Evolutionary conservation across 1,140 invertebrate genomes (phyloP).

Genomic region (Lerema accius): DNA sequence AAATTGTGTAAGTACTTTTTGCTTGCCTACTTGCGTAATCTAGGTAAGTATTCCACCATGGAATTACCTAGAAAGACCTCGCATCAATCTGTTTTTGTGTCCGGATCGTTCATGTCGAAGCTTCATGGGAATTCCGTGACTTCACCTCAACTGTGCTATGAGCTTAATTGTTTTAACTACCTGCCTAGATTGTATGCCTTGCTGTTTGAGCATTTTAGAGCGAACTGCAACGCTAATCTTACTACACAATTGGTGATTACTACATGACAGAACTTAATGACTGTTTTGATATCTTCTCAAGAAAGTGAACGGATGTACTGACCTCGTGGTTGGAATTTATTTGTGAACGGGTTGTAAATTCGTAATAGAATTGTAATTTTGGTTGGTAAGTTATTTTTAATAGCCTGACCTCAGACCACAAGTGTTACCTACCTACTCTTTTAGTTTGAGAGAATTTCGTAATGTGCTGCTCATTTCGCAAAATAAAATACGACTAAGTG

Average conservation of each 20-base stretch:
- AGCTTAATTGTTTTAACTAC: slow-evolving; percentile 5
- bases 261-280: slow-evolving; percentile 3
- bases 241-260: neutral
- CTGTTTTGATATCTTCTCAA: neutral
- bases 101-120: neutral
- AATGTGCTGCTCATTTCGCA: too few relatives aligned
- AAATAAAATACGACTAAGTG: too few relatives aligned
- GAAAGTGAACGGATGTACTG: neutral
- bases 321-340: neutral
- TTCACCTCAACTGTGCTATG: neutral
- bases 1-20: slow-evolving; percentile 20
- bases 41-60: slow-evolving; percentile 26
- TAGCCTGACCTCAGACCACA: too few relatives aligned
- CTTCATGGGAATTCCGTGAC: slow-evolving; percentile 21
- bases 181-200: too few relatives aligned
- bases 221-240: neutral
- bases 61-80: slow-evolving; percentile 16
- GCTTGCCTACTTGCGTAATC: neutral
- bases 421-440: too few relatives aligned
- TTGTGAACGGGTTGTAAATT: neutral
- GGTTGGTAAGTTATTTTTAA: neutral
- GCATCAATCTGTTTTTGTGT: slow-evolving; percentile 18
- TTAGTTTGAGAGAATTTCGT: too few relatives aligned
- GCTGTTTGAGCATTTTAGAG: neutral
- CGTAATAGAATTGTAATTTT: neutral